phyloP scores from a whole-genome alignment of 2,888 invertebrate genomes.

The Caenorhabditis angaria region DNA sequence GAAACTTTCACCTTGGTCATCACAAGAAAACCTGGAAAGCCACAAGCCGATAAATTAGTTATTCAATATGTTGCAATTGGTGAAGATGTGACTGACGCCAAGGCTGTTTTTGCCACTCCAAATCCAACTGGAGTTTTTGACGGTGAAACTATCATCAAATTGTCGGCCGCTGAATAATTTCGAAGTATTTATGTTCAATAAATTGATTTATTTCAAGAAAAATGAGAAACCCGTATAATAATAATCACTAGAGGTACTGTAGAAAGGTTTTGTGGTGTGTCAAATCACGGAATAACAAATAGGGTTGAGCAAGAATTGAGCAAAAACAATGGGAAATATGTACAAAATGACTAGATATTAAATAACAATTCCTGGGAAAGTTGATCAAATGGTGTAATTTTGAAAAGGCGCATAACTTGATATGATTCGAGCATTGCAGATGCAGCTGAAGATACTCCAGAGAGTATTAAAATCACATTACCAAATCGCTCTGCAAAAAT shows the following conservation, averaged over 20 bases:
- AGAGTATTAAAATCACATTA: slow-evolving; percentile 61
- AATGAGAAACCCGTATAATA: slow-evolving; percentile 5
- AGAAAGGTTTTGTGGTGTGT: not conserved
- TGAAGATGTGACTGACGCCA: slow-evolving; percentile 34
- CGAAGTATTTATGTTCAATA: not conserved
- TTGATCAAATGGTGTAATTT: slow-evolving; percentile 67
- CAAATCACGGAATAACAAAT: slow-evolving; percentile 2
- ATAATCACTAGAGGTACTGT: not conserved
- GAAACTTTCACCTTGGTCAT: slow-evolving; percentile 43
- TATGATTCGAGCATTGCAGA: slow-evolving; percentile 64
- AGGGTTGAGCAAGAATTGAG: slow-evolving; percentile 1
- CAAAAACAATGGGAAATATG: not conserved
- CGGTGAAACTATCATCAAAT: slow-evolving; percentile 48
- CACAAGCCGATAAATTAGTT: slow-evolving; percentile 40
- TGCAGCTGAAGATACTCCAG: slow-evolving; percentile 64
- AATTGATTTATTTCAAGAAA: not conserved
- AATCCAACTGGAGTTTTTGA: slow-evolving; percentile 30
- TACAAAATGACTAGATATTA: slow-evolving; percentile 45
- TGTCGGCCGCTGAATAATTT: slow-evolving; percentile 46
- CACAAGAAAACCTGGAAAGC: slow-evolving; percentile 40
- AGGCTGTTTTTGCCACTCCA: slow-evolving; percentile 32
- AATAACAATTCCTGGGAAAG: slow-evolving; percentile 70
- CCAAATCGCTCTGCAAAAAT: slow-evolving; percentile 59
- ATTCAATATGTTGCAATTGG: slow-evolving; percentile 42
- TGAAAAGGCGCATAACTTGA: slow-evolving; percentile 69